phyloP scores from a whole-genome alignment of 2,113 vertebrate genomes.

The Circaetus gallicus region DNA sequence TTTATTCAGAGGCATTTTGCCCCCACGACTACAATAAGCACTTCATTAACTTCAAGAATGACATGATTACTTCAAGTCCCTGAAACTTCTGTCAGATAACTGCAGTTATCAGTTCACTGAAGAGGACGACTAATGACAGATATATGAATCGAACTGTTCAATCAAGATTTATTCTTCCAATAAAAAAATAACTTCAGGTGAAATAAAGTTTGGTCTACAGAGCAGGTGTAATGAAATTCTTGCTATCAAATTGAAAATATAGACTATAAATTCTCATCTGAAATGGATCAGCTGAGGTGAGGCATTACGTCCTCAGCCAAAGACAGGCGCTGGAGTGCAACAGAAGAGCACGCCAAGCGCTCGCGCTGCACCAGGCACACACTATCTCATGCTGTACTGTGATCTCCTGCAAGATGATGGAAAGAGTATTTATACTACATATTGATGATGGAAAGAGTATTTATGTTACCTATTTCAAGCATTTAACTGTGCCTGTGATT shows the following conservation, averaged over 20 bases:
- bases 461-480: background rate
- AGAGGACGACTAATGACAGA: background rate
- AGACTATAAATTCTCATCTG: background rate
- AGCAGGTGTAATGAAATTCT: constrained; percentile 21
- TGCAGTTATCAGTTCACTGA: background rate
- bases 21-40: background rate
- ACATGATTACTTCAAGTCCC: background rate
- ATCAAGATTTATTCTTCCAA: constrained; percentile 30
- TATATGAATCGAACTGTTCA: background rate
- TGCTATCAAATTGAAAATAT: background rate
- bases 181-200: constrained; percentile 33
- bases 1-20: constrained; percentile 25
- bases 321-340: background rate
- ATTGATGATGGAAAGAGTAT: background rate
- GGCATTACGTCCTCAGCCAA: background rate
- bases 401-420: background rate
- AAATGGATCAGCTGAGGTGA: background rate
- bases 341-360: accelerated
- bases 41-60: constrained; percentile 28
- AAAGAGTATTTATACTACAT: background rate
- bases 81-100: background rate
- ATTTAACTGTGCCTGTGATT: background rate
- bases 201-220: constrained; percentile 26
- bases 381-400: background rate
- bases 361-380: background rate